Base-by-base conservation (phyloP, 2,888 invertebrate genomes). In the Cheilosia vernalis region DNA sequence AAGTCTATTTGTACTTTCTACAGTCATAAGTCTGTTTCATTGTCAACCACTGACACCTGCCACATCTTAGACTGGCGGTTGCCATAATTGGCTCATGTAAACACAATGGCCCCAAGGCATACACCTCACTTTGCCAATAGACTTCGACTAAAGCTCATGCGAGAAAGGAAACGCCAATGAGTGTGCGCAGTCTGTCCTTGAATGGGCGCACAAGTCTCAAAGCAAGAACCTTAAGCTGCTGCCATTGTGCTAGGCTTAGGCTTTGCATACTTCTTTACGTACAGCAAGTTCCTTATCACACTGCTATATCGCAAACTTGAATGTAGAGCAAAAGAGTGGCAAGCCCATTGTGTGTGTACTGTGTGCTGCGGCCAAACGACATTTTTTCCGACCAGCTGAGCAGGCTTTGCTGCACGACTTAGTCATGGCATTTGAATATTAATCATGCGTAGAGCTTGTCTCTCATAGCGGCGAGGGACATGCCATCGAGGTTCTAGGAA, bases 341-440 rank as follows among this genome's bases (percentile, higher is more conserved):
- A 17, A 19, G 30, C 37, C 55, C 19, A 51, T 64, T 66, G 66
- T 67, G 30, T 72, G 53, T 30, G 49, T 27, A 10, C 21, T 49
- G 51, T 33, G 4, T 63, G 49, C 5, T 19, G 49, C 1, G 4
- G 49, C 49, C 15, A 66, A 76, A 60, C 76, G 60, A 69, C 79
- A 74, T 84, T 51, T 74, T 74, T 69, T 55, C 47, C 19, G 64
- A 66, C 69, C 79, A 74, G 64, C 84, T 69, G 60, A 79, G 77
- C 58, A 78, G 76, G 67, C 80, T 76, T 66, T 70, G 10, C 60
- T 76, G 80, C 85, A 85, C 85, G 85, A 85, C 77, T 81, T 76
- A 72, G 85, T 85, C 85, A 85, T 81, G 85, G 69, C 77, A 85
- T 81, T 85, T 85, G 85, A 85, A 85, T 85, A 85, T 85, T 81